Evolutionary conservation across 2,888 invertebrate species (phyloP).

Genomic region (Pammene fasciana): DNA sequence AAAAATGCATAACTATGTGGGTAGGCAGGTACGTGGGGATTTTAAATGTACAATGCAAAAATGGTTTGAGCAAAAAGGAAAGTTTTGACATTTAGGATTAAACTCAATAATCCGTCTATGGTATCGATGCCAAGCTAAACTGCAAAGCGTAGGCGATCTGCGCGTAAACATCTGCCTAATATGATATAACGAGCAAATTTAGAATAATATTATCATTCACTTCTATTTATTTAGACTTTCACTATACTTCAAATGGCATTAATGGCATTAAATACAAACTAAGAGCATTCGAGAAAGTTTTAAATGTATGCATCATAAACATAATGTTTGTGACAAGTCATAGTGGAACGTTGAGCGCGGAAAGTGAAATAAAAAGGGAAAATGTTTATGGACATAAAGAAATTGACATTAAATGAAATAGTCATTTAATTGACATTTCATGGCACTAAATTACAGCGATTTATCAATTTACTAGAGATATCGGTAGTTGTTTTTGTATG

Average conservation of each 20-base stretch:
- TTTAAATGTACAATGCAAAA: no score
- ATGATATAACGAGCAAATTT: conserved; percentile 1
- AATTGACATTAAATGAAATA: not conserved
- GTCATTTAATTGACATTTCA: not conserved
- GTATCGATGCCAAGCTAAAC: not conserved
- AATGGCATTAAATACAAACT: conserved; percentile 50
- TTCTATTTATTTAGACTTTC: conserved; percentile 51
- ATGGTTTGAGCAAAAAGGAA: no score
- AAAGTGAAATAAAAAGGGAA: conserved; percentile 23
- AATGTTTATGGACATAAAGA: not conserved
- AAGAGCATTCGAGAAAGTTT: conserved; percentile 37
- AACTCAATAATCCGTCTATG: no score
- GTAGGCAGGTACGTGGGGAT: no score
- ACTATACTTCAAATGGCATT: conserved; percentile 53
- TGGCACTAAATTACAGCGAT: not conserved
- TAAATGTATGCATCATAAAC: conserved; percentile 33
- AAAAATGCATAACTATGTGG: no score
- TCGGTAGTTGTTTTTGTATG: no score
- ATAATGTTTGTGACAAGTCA: conserved; percentile 33
- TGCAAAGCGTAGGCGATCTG: conserved; percentile 22
- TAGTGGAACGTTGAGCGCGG: conserved; percentile 16
- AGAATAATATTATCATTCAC: conserved; percentile 30
- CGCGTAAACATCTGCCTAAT: conserved; percentile 17
- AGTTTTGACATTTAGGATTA: no score
- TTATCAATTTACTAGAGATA: no score